Base-by-base conservation (phyloP, 53 echinoderm and acorn worm genomes). In the Henricia sp. region DNA sequence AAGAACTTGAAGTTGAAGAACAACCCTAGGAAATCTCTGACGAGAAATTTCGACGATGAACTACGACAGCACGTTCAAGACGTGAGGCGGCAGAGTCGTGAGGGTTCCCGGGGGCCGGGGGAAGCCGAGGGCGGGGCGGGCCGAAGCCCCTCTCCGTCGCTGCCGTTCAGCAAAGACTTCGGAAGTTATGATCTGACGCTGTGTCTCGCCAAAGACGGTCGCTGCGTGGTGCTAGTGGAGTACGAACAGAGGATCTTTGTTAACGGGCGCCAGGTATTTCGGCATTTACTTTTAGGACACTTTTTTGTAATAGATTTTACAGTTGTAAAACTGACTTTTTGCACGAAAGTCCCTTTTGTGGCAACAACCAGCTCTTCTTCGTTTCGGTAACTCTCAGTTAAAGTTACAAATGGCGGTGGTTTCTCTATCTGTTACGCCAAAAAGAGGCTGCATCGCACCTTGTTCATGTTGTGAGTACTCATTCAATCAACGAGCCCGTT, bases 121-220 rank as follows among this genome's bases (percentile, higher is more conserved):
- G 80, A 48, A 29, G n/a, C n/a, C 19, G 20, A 38, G 35, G 50
- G 48, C 32, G 69, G 48, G 55, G 17, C 55, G 46, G 48, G 63
- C 63, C 35, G 46, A 38, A 54, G 53, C 35, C 71, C 86, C 14
- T 85, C 95, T 0, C 90, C 93, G 0, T 84, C 91, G 28, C 71
- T 95, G 27, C 95, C 95, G 3, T 95, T 86, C 87, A 95, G 95
- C 73, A 93, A 89, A 43, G 87, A 95, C 51, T 95, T 95, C 50
- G 95, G 95, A 10, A 95, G 82, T 27, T 95, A 93, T 55, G 95
- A 95, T 53, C 68, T 95, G 72, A 95, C 95, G 4, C 84, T 93
- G 3, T 91, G 91, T 78, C 83, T 77, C 51, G 93, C 93, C 0
- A 58, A 66, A 26, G 95, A 95, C 52, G 89, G 90, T 9, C 83